These are phyloP conservation scores for Bubo bubo DNA, from an alignment of 2,113 vertebrate genomes.

Conservation along the genomic window DNA sequence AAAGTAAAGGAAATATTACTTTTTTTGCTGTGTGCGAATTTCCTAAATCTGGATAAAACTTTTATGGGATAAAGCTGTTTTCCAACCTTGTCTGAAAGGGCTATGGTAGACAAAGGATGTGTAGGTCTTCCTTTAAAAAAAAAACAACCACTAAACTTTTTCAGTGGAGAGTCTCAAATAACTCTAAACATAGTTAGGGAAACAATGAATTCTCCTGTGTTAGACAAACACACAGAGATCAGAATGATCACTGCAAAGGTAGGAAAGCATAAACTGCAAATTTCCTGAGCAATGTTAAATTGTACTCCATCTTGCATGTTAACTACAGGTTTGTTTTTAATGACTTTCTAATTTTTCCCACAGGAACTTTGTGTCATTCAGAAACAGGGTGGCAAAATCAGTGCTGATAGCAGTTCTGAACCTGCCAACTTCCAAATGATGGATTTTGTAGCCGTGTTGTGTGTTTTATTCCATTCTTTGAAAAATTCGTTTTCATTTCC, in stretches of 20 bases:
- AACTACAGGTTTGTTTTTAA: neutral
- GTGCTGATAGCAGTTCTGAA: neutral
- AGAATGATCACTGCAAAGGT: neutral
- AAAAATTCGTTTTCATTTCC: neutral
- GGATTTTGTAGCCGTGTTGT: neutral
- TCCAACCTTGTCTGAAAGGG: neutral
- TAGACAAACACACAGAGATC: neutral
- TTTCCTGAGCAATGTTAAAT: neutral
- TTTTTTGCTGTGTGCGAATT: neutral
- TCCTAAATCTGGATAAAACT: neutral
- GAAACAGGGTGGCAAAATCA: neutral
- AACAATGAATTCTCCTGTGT: neutral
- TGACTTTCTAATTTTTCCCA: too few relatives aligned
- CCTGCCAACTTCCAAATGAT: neutral
- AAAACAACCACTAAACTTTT: neutral
- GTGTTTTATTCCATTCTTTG: neutral
- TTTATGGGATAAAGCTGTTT: neutral
- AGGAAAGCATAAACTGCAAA: neutral
- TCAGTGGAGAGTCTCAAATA: neutral
- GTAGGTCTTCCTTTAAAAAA: neutral
- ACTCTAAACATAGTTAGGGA: too few relatives aligned
- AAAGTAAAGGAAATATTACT: neutral
- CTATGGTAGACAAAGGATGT: neutral
- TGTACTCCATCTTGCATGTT: neutral
- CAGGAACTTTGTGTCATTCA: neutral